Evolutionary conservation across 1,140 invertebrate species (phyloP).

Genomic region (Pachypeltis micranthus): DNA sequence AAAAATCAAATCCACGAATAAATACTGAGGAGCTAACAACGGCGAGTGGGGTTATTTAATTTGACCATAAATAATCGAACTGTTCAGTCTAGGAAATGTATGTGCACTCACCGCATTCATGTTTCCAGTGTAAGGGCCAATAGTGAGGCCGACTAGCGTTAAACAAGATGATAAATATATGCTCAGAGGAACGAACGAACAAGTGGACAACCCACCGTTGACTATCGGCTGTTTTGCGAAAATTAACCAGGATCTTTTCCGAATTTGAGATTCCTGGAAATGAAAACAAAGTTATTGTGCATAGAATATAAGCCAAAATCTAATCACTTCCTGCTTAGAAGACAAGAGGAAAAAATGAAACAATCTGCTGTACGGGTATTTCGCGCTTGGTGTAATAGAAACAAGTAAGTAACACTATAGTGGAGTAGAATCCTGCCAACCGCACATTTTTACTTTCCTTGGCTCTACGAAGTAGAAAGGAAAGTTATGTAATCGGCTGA

Average conservation of each 20-base stretch:
- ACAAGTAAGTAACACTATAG: too few species aligned
- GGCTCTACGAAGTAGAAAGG: too few species aligned
- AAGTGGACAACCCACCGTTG: not conserved
- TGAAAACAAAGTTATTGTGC: too few species aligned
- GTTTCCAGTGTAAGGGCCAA: conserved; percentile 32
- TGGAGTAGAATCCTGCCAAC: too few species aligned
- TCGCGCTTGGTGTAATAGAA: too few species aligned
- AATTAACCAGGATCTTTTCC: conserved; percentile 33
- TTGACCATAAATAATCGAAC: not conserved
- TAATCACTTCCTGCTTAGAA: too few species aligned
- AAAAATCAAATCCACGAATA: not conserved
- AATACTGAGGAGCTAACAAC: not conserved
- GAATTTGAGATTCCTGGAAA: conserved; percentile 25
- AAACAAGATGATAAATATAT: not conserved
- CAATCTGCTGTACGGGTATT: too few species aligned
- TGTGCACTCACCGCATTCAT: conserved; percentile 9
- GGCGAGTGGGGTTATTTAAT: not conserved
- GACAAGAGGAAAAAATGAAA: too few species aligned
- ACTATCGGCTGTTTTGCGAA: conserved; percentile 43
- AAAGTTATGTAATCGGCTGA: too few species aligned
- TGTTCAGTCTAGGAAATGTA: not conserved
- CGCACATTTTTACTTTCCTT: too few species aligned
- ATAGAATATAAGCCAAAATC: too few species aligned
- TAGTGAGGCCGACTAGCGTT: conserved; percentile 32
- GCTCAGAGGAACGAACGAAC: not conserved